phyloP scores from a whole-genome alignment of 2,113 vertebrate species.

The Gavialis gangeticus region DNA sequence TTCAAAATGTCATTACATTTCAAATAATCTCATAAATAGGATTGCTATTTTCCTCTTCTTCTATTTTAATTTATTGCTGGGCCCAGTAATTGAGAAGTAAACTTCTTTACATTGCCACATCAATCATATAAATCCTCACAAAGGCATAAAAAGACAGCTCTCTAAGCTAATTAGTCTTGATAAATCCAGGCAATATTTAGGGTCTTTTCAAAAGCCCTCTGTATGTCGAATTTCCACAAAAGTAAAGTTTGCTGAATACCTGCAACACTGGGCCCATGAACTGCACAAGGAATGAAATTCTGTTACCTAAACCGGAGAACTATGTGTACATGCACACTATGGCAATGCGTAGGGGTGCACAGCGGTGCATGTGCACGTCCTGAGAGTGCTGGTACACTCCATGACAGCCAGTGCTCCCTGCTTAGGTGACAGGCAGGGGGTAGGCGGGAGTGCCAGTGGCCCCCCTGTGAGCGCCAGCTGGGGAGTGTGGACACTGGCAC shows the following conservation, averaged over 20 bases:
- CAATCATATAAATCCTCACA: neutral
- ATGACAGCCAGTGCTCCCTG: too few relatives aligned
- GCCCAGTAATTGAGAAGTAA: neutral
- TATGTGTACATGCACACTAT: neutral
- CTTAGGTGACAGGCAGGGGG: too few relatives aligned
- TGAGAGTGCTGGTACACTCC: neutral
- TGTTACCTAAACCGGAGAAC: neutral
- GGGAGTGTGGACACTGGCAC: too few relatives aligned
- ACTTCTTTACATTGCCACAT: neutral
- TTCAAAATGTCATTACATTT: neutral
- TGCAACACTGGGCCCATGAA: neutral
- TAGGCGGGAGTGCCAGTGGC: too few relatives aligned
- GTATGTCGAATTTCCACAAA: neutral
- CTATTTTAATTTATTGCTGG: neutral
- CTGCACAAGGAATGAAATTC: neutral
- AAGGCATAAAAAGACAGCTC: neutral
- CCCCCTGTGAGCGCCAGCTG: too few relatives aligned
- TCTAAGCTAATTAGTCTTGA: neutral
- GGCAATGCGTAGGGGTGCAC: too few relatives aligned
- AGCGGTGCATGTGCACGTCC: fast-evolving
- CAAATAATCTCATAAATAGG: neutral
- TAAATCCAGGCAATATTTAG: neutral
- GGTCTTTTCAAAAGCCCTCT: neutral
- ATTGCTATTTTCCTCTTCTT: neutral
- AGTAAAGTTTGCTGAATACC: neutral